phyloP scores from a whole-genome alignment of 2,888 invertebrate genomes.

The Pristionchus arcanus region DNA sequence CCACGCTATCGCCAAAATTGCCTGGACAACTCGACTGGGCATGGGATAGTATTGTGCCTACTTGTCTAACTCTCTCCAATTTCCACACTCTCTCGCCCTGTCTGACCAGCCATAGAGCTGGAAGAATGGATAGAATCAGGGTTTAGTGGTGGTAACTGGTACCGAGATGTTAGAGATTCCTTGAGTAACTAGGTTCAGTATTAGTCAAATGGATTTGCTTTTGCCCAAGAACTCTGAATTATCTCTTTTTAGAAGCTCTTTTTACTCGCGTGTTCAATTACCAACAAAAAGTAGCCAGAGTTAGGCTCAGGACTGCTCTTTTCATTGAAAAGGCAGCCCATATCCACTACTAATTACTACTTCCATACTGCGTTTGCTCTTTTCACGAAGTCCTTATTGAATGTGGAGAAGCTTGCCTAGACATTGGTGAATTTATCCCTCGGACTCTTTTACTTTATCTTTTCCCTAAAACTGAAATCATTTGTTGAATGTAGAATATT shows the following conservation, averaged over 20 bases:
- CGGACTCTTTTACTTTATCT: neutral
- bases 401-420: neutral
- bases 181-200: neutral
- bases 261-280: too few relatives aligned
- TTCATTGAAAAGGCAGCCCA: neutral
- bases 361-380: neutral
- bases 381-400: neutral
- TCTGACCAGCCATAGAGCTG: too few relatives aligned
- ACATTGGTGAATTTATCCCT: neutral
- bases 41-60: neutral
- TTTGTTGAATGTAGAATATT: too few relatives aligned
- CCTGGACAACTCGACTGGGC: neutral
- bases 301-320: neutral
- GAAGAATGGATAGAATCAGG: too few relatives aligned
- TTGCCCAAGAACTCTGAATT: neutral
- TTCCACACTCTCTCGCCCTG: too few relatives aligned
- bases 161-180: neutral
- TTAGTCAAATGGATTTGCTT: neutral
- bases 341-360: conserved; percentile 24
- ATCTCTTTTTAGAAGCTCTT: too few relatives aligned
- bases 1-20: neutral
- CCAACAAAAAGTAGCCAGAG: too few relatives aligned
- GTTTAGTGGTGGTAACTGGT: neutral
- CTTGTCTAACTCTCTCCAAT: too few relatives aligned
- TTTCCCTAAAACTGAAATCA: too few relatives aligned